A percentile compares a stretch with the other conserved stretches of the same genome.
These are phyloP conservation scores for Bombus pyrosoma DNA, from an alignment of 1,140 invertebrate genomes.

Conservation along the genomic window DNA sequence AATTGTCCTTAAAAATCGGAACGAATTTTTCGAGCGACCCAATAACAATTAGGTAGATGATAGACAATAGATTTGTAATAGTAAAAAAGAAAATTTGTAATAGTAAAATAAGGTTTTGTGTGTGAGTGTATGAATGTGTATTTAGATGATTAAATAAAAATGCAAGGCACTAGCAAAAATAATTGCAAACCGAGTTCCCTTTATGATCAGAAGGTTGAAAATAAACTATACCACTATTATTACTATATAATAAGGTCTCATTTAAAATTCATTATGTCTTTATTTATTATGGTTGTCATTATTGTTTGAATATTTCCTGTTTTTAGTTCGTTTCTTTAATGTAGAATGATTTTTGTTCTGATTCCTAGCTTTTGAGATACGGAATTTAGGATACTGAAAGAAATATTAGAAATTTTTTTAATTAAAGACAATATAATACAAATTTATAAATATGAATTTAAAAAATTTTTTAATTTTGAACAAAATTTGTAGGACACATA, in stretches of 20 bases:
- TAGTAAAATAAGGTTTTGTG: no score
- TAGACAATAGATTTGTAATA: no score
- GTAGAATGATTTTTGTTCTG: background rate
- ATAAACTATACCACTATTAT: no score
- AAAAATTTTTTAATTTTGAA: background rate
- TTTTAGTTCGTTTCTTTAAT: background rate
- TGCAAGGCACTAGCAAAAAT: no score
- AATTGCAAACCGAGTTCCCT: no score
- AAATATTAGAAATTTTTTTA: background rate
- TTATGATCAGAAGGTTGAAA: no score
- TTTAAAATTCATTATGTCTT: background rate
- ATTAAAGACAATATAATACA: background rate
- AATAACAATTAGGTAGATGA: no score
- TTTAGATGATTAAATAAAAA: no score
- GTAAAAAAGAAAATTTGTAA: no score
- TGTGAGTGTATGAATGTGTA: no score
- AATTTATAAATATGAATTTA: background rate
- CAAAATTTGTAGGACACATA: background rate
- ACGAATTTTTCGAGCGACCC: no score
- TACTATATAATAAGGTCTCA: background rate
- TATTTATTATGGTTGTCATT: background rate
- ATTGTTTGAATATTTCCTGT: slow-evolving; percentile 7
- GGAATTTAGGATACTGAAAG: slow-evolving; percentile 17
- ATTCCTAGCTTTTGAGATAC: background rate
- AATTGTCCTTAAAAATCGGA: no score